Percentiles rank a stretch among this genome's conserved stretches.
Conservation (phyloP, 1,140 invertebrate species). For the Listronotus oregonensis region DNA sequence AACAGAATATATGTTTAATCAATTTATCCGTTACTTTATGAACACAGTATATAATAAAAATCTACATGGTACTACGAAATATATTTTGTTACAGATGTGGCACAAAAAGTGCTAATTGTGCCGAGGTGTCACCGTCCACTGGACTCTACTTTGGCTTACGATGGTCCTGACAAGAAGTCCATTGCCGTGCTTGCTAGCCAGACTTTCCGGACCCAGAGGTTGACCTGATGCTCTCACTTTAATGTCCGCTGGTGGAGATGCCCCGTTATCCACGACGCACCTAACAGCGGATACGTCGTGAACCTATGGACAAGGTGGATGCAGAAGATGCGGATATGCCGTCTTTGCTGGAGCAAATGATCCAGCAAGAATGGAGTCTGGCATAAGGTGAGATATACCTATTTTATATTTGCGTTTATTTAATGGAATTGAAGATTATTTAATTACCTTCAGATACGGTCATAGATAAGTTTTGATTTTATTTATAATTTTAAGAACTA, state of each 20-base stretch:
- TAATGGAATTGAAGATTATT: neutral
- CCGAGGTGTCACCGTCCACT: conserved; percentile 91
- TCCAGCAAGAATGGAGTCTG: conserved; percentile 90
- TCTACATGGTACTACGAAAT: too few relatives aligned
- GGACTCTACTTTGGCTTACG: conserved; percentile 89
- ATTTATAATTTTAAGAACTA: too few relatives aligned
- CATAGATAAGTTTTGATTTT: too few relatives aligned
- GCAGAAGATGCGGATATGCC: conserved; percentile 83
- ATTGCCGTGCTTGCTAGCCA: conserved; percentile 88
- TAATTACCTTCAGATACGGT: too few relatives aligned
- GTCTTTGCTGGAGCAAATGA: conserved; percentile 95
- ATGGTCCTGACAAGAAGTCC: conserved; percentile 87
- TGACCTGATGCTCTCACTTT: conserved; percentile 84
- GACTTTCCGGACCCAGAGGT: conserved; percentile 90
- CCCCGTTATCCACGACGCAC: conserved; percentile 67
- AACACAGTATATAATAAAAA: too few relatives aligned
- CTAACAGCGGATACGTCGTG: conserved; percentile 62
- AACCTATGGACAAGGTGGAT: conserved; percentile 72
- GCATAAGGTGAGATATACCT: conserved; percentile 68
- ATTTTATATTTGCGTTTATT: too few relatives aligned
- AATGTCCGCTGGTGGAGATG: conserved; percentile 75
- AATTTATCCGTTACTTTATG: too few relatives aligned
- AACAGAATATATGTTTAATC: too few relatives aligned
- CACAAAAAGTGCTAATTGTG: conserved; percentile 93
- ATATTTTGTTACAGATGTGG: conserved; percentile 73